Base-by-base conservation (phyloP, 2,113 vertebrate genomes). In the Petroica traversi region DNA sequence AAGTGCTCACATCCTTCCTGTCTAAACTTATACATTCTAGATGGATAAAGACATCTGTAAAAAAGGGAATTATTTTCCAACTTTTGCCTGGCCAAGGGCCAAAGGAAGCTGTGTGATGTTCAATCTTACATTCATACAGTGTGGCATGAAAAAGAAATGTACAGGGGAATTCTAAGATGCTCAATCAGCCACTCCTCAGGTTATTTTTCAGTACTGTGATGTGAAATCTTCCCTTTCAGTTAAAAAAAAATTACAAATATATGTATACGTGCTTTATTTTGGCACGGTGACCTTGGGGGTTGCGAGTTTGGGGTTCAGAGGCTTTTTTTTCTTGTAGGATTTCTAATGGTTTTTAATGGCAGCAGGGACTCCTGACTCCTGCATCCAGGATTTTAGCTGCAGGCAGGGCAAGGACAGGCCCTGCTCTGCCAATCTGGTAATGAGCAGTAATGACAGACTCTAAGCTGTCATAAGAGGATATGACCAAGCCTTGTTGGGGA, bases 381-480 rank as follows among this genome's bases (percentile, higher is more conserved):
- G 66, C 54, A 3, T 33, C 55, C 62, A 7, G 16, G 40, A 33
- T 36, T 54, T 24, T 8, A 24, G 82, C 91, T 58, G 46, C 71
- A 68, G 71, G 69, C 74, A 68, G 93, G 51, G 88, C 85, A n/a
- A 36, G 86, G 87, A 54, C 8, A 0, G 25, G 51, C 34, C 54
- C 46, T 15, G n/a, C 5, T 7, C 20, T 52, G 58, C 31, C 88
- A 18, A 0, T 19, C 49, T 46, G 75, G 69, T 55, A 58, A 84
- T 83, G 41, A 83, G 1, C 55, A 62, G 55, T 88, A 94, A 95
- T 93, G 45, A 93, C 7, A 95, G 89, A 61, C 86, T 91, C 72
- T 16, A 26, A 81, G 80, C 86, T 92, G 83, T 51, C 94, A 19
- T 20, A 64, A 77, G 92, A 89, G 95, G 91, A 78, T 91, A 7